Base-by-base conservation (phyloP, 2,888 invertebrate genomes). In the Drosophila meridiana region DNA sequence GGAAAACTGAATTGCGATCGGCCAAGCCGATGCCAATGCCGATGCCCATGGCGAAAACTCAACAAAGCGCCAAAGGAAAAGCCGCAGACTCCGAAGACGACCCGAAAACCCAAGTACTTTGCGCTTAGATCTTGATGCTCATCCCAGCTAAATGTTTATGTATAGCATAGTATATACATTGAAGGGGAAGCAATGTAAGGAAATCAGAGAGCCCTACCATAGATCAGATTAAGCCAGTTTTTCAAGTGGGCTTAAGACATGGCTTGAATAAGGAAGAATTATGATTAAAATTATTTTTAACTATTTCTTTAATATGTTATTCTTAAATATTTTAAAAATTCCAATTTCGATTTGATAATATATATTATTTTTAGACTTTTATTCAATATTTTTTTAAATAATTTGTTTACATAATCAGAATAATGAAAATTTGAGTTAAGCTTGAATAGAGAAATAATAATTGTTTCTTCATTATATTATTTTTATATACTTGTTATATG, bases 61-160 rank as follows among this genome's bases (percentile, higher is more conserved):
- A 65, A 61, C 81, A 78, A 81, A 70, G 66, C 65, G 70, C 28
- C 77, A 64, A 55, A 30, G 30, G 75, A 79, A 79, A 78, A 67
- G 53, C 79, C 53, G 62, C 1, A 47, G 65, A 20, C 20, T 20
- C 20, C 20, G 20, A 62, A 68, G 52, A 48, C 32, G 47, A 60
- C 47, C 59, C 38, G 52, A 65, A 73, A 52, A 30, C 65, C 62
- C 47, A 30, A 73, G 65, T 36, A 52, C 52, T 7, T 13, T 34
- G 57, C 58, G 45, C 53, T 48, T 30, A 61, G 53, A 77, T 73
- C 52, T 60, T 61, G 66, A 73, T 72, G 52, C 45, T 14, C 30
- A n/a, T n/a, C 28, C 42, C 14, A 53, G 58, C 58, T 36, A 40
- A 60, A 43, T 38, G 26, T 26, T 53, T 36, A 20, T 52, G 34